A percentile compares a stretch with the other conserved stretches of the same genome.
Conservation (phyloP, 1,140 invertebrate species). For the Aphelenchoides avenae region DNA sequence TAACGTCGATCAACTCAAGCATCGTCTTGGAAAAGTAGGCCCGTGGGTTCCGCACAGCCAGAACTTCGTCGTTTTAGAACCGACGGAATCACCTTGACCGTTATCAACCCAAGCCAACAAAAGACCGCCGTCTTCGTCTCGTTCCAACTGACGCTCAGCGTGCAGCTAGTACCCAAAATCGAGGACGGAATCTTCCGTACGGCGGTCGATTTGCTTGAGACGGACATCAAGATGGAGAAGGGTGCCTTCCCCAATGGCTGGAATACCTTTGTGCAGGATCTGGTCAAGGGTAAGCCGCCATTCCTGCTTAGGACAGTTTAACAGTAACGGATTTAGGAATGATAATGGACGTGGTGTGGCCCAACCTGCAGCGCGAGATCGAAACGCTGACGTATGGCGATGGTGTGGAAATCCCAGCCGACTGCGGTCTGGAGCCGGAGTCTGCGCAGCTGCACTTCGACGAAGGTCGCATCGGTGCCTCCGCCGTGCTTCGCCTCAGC, state of each 20-base stretch:
- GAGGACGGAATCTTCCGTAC: constrained; percentile 56
- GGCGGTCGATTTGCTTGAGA: constrained; percentile 48
- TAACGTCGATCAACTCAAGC: constrained; percentile 41
- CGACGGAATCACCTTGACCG: constrained; percentile 50
- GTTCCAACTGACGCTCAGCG: constrained; percentile 39
- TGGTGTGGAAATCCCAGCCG: constrained; percentile 42
- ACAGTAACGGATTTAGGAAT: constrained; percentile 43
- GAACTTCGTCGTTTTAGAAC: too few species aligned
- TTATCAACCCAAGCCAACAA: constrained; percentile 53
- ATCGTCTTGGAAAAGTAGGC: constrained; percentile 49
- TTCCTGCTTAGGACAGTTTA: constrained; percentile 1
- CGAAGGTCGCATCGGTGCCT: constrained; percentile 48
- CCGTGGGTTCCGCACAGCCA: constrained; percentile 16
- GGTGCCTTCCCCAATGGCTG: constrained; percentile 53
- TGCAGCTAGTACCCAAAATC: constrained; percentile 46
- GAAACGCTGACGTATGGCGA: constrained; percentile 51
- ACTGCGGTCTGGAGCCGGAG: constrained; percentile 52
- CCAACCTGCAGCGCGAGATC: constrained; percentile 48
- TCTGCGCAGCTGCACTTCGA: constrained; percentile 42
- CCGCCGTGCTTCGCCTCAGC: constrained; percentile 35
- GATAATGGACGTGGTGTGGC: constrained; percentile 58
- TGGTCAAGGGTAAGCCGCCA: constrained; percentile 41
- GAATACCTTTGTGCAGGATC: constrained; percentile 52
- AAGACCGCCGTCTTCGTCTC: constrained; percentile 49
- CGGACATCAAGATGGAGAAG: constrained; percentile 47